Percentiles rank a stretch among this genome's conserved stretches.
These are phyloP conservation scores for Carassius carassius DNA, from an alignment of 2,113 vertebrate genomes.

Conservation along the genomic window DNA sequence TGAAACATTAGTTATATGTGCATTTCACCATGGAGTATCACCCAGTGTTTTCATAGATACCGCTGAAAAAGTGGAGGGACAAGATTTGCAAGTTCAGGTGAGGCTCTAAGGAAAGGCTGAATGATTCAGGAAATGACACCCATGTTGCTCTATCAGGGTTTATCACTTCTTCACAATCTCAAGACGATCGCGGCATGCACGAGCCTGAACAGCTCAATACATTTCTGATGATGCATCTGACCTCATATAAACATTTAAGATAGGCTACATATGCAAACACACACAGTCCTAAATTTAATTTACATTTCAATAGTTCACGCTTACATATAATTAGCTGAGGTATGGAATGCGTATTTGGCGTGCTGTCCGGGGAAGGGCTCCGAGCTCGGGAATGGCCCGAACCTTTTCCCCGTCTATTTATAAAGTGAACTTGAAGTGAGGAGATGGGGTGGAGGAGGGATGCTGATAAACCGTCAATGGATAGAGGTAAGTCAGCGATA, in stretches of 20 bases:
- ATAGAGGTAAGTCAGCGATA: too few relatives aligned
- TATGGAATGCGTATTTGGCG: too few relatives aligned
- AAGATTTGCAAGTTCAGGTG: not conserved
- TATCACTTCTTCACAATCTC: conserved; percentile 29
- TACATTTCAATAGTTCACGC: too few relatives aligned
- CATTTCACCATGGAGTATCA: not conserved
- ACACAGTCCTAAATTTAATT: too few relatives aligned
- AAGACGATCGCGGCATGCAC: not conserved
- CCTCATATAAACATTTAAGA: not conserved
- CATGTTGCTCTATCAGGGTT: not conserved
- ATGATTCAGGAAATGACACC: conserved; percentile 14
- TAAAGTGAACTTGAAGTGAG: too few relatives aligned
- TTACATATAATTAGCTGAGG: too few relatives aligned
- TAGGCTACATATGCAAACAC: not conserved
- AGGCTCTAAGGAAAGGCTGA: not conserved
- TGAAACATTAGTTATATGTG: too few relatives aligned
- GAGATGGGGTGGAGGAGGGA: too few relatives aligned
- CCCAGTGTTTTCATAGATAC: not conserved
- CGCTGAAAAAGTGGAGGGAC: not conserved
- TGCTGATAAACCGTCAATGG: too few relatives aligned
- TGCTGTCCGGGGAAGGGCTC: too few relatives aligned
- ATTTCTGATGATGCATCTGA: not conserved
- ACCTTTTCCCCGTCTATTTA: too few relatives aligned
- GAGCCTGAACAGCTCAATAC: not conserved
- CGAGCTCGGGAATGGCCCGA: too few relatives aligned